phyloP scores from a whole-genome alignment of 2,113 vertebrate species.

The Marcusenius ussheri region DNA sequence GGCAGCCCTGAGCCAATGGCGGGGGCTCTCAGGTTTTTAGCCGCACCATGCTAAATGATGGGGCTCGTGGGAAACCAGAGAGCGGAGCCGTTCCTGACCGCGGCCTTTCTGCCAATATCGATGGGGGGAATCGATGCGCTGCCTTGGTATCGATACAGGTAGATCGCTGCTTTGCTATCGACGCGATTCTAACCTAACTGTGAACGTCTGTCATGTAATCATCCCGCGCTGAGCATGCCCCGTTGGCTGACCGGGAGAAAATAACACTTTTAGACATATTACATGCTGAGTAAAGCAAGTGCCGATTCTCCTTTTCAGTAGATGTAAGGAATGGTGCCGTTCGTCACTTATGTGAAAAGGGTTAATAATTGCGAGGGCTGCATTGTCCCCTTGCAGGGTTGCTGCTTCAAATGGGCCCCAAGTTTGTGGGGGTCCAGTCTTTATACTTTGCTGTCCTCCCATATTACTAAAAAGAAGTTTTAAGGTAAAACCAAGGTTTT shows the following conservation, averaged over 20 bases:
- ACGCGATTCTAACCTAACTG: not conserved
- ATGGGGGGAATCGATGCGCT: not conserved
- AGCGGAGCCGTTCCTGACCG: not conserved
- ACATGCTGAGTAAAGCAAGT: not conserved
- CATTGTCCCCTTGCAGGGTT: not conserved
- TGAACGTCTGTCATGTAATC: slow-evolving; percentile 1
- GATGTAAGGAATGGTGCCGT: not conserved
- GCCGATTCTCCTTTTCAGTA: not conserved
- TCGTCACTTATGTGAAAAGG: not conserved
- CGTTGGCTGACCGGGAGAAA: not conserved
- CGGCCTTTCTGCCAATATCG: not conserved
- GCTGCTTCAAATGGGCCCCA: not conserved
- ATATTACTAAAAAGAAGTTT: not conserved
- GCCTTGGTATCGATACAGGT: slow-evolving; percentile 5
- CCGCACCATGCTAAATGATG: not conserved
- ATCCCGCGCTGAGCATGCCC: not conserved
- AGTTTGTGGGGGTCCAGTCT: not conserved
- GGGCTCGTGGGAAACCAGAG: not conserved
- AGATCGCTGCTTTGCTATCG: not conserved
- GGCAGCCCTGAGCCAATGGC: not conserved
- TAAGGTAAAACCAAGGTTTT: not conserved
- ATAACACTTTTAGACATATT: not conserved
- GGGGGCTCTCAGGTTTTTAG: not conserved
- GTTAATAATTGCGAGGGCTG: not conserved
- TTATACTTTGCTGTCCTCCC: not conserved